Percentiles rank a stretch among this genome's conserved stretches.
Conservation (phyloP, 1,140 invertebrate species). For the Scaptodrosophila lebanonensis region DNA sequence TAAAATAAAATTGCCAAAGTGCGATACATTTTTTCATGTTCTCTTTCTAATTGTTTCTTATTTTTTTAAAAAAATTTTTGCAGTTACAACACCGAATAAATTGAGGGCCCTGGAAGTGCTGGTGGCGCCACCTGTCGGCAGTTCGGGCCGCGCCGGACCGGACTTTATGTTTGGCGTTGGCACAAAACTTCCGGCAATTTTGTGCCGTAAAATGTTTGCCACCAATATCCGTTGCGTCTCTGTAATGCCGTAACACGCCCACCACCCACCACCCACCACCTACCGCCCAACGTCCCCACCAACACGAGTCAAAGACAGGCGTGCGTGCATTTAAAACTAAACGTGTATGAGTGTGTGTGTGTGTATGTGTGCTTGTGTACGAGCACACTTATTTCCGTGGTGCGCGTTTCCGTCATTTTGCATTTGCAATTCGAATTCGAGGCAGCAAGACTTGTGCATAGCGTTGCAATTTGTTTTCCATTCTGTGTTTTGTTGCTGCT, state of each 20-base stretch:
- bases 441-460: no score
- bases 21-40: no score
- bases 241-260: constrained; percentile 7
- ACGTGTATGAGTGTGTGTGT: no score
- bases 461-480: constrained; percentile 2
- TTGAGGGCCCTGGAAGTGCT: no score
- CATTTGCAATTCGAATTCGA: constrained; percentile 37
- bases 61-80: no score
- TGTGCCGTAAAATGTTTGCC: constrained; percentile 67
- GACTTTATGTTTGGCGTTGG: constrained; percentile 29
- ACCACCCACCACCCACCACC: constrained; percentile 1
- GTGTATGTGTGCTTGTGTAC: constrained; percentile 17
- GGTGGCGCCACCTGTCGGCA: neutral
- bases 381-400: constrained; percentile 38
- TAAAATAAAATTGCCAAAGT: no score
- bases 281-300: no score
- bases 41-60: no score
- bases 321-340: no score
- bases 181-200: constrained; percentile 58
- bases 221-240: constrained; percentile 58
- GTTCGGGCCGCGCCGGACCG: neutral
- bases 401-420: constrained; percentile 25
- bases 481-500: neutral
- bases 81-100: no score
- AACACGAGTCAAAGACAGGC: no score